phyloP scores from a whole-genome alignment of 2,888 invertebrate genomes.

The Troides helena region DNA sequence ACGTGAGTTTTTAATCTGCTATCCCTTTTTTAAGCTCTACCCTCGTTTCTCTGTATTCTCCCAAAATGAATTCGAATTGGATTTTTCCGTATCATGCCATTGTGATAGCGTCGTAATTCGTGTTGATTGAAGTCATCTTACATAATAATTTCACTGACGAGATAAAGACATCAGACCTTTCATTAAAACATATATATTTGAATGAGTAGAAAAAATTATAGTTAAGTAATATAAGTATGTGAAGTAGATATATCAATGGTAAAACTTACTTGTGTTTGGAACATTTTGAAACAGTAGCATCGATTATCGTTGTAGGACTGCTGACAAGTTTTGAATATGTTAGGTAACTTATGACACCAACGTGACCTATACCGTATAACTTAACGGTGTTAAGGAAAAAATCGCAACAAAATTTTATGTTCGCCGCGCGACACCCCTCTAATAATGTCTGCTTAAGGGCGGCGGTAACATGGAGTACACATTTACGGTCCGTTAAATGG shows the following conservation, averaged over 20 bases:
- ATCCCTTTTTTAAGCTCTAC: constrained; percentile 17
- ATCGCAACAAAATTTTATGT: constrained; percentile 78
- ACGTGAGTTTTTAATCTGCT: constrained; percentile 37
- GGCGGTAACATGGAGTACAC: constrained; percentile 77
- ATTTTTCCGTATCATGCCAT: not conserved
- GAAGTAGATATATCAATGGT: too few relatives aligned
- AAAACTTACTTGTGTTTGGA: too few relatives aligned
- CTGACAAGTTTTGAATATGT: constrained; percentile 32
- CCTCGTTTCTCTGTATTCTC: constrained; percentile 14
- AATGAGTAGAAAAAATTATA: not conserved
- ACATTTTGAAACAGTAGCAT: not conserved
- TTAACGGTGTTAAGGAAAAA: constrained; percentile 69
- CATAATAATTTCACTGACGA: too few relatives aligned
- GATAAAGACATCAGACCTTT: too few relatives aligned
- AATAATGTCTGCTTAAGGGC: constrained; percentile 80
- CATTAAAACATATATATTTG: too few relatives aligned
- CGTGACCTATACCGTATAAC: constrained; percentile 67
- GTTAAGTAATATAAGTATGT: not conserved
- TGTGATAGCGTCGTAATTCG: not conserved
- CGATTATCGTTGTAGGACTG: not conserved
- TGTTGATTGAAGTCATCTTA: not conserved
- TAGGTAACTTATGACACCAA: constrained; percentile 60
- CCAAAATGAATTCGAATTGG: not conserved
- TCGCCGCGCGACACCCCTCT: constrained; percentile 69
- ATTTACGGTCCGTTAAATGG: constrained; percentile 79